phyloP scores from a whole-genome alignment of 2,797 vertebrate genomes.

The Trematomus bernacchii region DNA sequence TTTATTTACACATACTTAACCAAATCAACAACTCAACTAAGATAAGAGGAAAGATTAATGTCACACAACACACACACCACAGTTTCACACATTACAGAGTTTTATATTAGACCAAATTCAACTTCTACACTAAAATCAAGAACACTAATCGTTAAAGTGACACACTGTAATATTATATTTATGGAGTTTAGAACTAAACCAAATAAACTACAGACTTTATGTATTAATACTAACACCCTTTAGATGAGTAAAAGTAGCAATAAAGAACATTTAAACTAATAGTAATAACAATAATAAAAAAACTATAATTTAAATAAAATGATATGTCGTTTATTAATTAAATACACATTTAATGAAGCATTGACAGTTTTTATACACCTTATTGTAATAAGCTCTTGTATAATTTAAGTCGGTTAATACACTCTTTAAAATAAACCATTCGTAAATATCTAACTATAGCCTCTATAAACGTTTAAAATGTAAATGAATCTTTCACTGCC shows the following conservation, averaged over 20 bases:
- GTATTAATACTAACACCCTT: neutral
- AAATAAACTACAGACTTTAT: neutral
- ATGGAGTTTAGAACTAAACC: neutral
- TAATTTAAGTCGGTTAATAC: neutral
- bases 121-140: conserved; percentile 87
- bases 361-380: neutral
- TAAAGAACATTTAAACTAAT: neutral
- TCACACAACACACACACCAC: neutral
- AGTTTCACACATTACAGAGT: neutral
- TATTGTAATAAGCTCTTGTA: neutral
- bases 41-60: neutral
- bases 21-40: neutral
- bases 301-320: no score
- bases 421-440: conserved; percentile 4
- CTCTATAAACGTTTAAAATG: conserved; percentile 12
- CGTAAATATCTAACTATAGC: conserved; percentile 4
- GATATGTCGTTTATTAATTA: neutral
- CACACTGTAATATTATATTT: conserved; percentile 55
- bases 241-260: neutral
- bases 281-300: no score
- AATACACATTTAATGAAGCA: neutral
- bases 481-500: conserved; percentile 4
- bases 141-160: conserved; percentile 88
- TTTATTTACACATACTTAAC: neutral
- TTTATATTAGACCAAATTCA: neutral